Percentiles rank a stretch among this genome's conserved stretches.
phyloP scores from a whole-genome alignment of 2,888 invertebrate genomes.

The Metellina segmentata region DNA sequence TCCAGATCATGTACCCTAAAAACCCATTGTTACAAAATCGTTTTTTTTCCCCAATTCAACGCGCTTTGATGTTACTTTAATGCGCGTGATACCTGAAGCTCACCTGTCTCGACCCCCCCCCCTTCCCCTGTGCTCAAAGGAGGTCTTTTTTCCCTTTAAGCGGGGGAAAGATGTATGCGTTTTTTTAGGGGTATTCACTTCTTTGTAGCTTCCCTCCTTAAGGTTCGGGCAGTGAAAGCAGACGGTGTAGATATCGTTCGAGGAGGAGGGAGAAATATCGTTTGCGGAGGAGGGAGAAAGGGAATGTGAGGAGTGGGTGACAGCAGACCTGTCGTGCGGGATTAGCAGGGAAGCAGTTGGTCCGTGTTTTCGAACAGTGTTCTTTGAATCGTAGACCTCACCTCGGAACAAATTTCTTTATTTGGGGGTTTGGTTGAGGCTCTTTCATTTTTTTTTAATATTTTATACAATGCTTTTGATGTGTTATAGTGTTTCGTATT shows the following conservation, averaged over 20 bases:
- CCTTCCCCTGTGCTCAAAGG: too few species aligned
- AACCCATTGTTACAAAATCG: too few species aligned
- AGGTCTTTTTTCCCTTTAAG: too few species aligned
- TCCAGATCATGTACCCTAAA: too few species aligned
- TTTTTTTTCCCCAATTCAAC: too few species aligned
- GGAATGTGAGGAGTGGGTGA: conserved; percentile 16
- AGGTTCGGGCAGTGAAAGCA: neutral
- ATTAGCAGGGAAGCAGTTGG: conserved; percentile 34
- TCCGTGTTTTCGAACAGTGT: neutral
- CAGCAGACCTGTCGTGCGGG: conserved; percentile 50
- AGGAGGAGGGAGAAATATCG: conserved; percentile 12
- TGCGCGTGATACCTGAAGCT: neutral
- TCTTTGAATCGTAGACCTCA: too few species aligned
- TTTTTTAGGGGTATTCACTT: conserved; percentile 20
- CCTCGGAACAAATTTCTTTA: too few species aligned
- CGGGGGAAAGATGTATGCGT: neutral
- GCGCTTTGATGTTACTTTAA: neutral
- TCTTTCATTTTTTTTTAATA: too few species aligned
- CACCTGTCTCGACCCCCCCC: conserved; percentile 20
- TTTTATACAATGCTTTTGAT: too few species aligned
- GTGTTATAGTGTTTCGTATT: too few species aligned
- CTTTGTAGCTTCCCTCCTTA: conserved; percentile 1
- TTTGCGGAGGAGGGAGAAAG: conserved; percentile 15
- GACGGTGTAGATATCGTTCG: conserved; percentile 17
- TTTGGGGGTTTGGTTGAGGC: too few species aligned